Evolutionary conservation across 2,797 vertebrate species (phyloP).

Genomic region (Megalops cyprinoides): DNA sequence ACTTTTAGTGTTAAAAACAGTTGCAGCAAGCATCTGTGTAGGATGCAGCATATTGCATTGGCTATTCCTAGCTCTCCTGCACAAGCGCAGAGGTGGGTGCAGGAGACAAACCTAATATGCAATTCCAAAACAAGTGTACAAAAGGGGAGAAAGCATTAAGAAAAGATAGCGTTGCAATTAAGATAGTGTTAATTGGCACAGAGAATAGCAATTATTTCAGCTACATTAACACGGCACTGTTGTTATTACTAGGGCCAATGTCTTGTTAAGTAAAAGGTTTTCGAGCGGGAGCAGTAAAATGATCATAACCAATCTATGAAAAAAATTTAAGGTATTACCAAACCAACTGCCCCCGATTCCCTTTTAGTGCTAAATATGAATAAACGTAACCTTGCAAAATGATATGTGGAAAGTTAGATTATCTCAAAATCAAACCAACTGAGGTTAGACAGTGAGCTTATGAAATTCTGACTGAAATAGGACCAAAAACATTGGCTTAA

Average conservation of each 20-base stretch:
- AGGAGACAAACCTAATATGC: too few species aligned
- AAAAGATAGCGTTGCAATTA: too few species aligned
- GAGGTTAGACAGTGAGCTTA: constrained; percentile 10
- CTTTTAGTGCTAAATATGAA: constrained; percentile 3
- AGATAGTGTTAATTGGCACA: background rate
- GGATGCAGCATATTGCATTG: too few species aligned
- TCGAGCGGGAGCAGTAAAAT: background rate
- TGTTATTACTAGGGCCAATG: too few species aligned
- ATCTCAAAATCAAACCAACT: background rate
- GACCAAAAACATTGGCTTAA: background rate
- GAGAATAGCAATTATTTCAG: background rate
- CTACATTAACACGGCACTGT: background rate
- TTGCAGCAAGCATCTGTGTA: too few species aligned
- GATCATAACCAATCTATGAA: background rate
- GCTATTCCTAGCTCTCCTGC: too few species aligned
- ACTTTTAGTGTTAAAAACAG: too few species aligned
- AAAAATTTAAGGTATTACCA: constrained; percentile 17
- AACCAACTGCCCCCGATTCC: background rate
- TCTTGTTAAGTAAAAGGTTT: too few species aligned
- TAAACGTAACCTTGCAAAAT: background rate
- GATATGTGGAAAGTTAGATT: constrained; percentile 5
- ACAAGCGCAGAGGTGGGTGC: too few species aligned
- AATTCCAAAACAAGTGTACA: too few species aligned
- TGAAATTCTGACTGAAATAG: background rate
- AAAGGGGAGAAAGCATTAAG: too few species aligned